Percentiles rank a stretch among this genome's conserved stretches.
These are phyloP conservation scores for Mesitornis unicolor DNA, from an alignment of 2,113 vertebrate species.

Conservation along the genomic window DNA sequence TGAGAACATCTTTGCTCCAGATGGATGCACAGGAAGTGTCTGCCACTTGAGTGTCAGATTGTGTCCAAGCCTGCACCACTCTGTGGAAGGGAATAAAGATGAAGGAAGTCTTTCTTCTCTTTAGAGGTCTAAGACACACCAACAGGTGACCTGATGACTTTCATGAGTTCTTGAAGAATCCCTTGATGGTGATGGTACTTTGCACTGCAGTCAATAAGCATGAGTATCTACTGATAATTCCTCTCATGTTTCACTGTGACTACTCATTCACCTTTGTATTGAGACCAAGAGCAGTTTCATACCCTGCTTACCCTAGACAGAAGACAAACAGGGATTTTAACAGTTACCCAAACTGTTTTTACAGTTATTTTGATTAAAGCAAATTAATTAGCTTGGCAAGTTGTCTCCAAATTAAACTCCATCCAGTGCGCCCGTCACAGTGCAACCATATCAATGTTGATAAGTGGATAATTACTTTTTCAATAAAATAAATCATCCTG, in stretches of 20 bases:
- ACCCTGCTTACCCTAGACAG: not conserved
- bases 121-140: not conserved
- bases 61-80: not conserved
- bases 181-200: not conserved
- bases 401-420: not conserved
- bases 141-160: not conserved
- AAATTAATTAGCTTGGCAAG: not conserved
- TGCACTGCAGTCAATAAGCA: not conserved
- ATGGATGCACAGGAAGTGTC: slow-evolving; percentile 13
- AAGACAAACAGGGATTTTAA: not conserved
- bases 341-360: not conserved
- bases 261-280: not conserved
- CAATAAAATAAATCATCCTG: not conserved
- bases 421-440: not conserved
- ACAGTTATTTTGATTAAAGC: not conserved
- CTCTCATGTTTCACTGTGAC: not conserved
- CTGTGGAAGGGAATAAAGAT: not conserved
- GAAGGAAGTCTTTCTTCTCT: not conserved
- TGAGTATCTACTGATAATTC: not conserved
- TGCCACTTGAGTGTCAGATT: not conserved
- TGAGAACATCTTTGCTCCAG: slow-evolving; percentile 8
- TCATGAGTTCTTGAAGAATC: not conserved
- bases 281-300: not conserved
- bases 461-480: not conserved
- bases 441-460: not conserved